Conservation (phyloP, 2,888 invertebrate genomes). For the Mesoligia furuncula region DNA sequence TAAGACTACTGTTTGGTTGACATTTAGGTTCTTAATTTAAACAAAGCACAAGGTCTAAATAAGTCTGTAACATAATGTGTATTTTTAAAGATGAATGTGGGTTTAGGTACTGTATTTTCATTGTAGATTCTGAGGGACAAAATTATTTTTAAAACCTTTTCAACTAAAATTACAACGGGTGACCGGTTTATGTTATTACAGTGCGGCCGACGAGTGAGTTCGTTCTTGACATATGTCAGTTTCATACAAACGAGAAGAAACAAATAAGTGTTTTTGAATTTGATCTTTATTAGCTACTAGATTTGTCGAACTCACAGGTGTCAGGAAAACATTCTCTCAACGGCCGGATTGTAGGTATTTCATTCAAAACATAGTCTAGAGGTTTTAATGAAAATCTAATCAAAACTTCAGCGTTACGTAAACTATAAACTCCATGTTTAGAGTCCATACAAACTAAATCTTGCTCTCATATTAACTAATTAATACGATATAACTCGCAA, state of each 20-base stretch:
- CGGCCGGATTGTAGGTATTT: no score
- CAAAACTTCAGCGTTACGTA: background rate
- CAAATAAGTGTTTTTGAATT: no score
- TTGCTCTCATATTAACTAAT: slow-evolving; percentile 12
- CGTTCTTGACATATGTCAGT: background rate
- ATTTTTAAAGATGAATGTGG: background rate
- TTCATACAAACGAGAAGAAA: no score
- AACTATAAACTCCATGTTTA: background rate
- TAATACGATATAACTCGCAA: slow-evolving; percentile 24
- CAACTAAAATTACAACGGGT: background rate
- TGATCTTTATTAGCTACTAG: background rate
- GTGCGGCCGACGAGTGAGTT: no score
- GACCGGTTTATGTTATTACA: background rate
- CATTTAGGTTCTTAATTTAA: slow-evolving; percentile 6
- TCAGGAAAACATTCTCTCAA: background rate
- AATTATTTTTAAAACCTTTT: background rate
- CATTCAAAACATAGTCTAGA: background rate
- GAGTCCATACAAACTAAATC: background rate
- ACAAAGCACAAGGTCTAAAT: background rate
- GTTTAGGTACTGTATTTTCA: background rate
- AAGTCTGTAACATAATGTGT: background rate
- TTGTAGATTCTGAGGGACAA: background rate
- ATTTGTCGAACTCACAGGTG: background rate
- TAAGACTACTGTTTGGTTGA: background rate
- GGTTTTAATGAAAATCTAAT: background rate